These are phyloP conservation scores for Cistogaster globosa DNA, from an alignment of 2,888 invertebrate species.

Conservation along the genomic window DNA sequence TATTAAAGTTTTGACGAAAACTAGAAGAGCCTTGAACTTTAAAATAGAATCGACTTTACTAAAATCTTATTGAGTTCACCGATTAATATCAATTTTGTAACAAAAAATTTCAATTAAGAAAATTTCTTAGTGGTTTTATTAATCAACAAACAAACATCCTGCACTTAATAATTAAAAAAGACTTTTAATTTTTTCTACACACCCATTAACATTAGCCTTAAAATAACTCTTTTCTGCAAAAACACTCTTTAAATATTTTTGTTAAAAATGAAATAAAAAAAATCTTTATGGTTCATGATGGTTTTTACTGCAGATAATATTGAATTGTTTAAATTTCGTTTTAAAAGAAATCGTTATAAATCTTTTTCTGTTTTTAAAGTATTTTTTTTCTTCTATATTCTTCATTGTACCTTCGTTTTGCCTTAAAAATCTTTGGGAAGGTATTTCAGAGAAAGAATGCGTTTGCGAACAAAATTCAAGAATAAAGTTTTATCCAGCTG, in stretches of 20 bases:
- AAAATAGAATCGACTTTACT: too few species aligned
- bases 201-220: too few species aligned
- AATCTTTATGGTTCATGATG: conserved; percentile 41
- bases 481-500: conserved; percentile 71
- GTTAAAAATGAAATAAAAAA: conserved; percentile 21
- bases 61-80: too few species aligned
- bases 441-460: conserved; percentile 63
- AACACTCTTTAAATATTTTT: conserved; percentile 30
- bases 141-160: too few species aligned
- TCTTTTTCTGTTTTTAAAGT: conserved; percentile 65
- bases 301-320: conserved; percentile 66
- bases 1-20: too few species aligned
- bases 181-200: too few species aligned
- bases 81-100: too few species aligned
- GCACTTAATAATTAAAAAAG: too few species aligned
- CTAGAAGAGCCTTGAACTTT: too few species aligned
- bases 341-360: conserved; percentile 73
- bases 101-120: too few species aligned
- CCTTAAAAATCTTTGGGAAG: conserved; percentile 50
- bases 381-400: conserved; percentile 11
- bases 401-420: conserved; percentile 21
- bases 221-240: not conserved
- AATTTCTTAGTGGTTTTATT: too few species aligned
- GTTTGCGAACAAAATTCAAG: conserved; percentile 66
- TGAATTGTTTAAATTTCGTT: conserved; percentile 73